phyloP scores from a whole-genome alignment of 30 jellyfish, hydroid and myxozoan species.

The Cassiopea andromeda region DNA sequence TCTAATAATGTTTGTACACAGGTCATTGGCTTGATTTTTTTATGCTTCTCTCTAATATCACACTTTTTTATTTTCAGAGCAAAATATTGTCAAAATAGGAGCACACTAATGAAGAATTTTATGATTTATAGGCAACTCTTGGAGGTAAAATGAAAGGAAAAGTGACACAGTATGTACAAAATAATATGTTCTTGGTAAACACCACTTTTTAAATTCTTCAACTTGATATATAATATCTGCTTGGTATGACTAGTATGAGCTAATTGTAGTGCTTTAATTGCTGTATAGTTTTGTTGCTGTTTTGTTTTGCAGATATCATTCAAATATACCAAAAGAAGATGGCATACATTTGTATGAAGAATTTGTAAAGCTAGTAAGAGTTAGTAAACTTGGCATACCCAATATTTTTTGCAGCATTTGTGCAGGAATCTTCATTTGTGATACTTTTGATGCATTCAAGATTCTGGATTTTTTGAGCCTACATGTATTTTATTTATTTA shows the following conservation, averaged over 20 bases:
- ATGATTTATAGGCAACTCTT: constrained; percentile 76
- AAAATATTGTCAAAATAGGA: too few relatives aligned
- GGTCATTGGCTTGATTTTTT: too few relatives aligned
- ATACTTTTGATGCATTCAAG: not conserved
- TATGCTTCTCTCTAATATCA: not conserved
- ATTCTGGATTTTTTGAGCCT: not conserved
- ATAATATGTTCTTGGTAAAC: not conserved
- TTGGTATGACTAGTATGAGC: not conserved
- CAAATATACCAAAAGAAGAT: constrained; percentile 71
- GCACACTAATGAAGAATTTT: too few relatives aligned
- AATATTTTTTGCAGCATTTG: too few relatives aligned
- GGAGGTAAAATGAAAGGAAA: constrained; percentile 95
- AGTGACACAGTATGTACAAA: constrained; percentile 80
- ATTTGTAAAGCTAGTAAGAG: constrained; percentile 61
- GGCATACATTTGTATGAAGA: constrained; percentile 71
- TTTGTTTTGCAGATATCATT: constrained; percentile 75
- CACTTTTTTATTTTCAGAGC: not conserved
- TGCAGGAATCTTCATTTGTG: too few relatives aligned
- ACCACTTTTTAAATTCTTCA: too few relatives aligned
- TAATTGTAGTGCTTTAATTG: too few relatives aligned
- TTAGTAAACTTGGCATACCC: not conserved
- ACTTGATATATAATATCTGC: not conserved
- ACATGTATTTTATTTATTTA: not conserved
- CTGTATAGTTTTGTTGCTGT: too few relatives aligned
- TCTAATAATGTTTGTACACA: too few relatives aligned